Conservation (phyloP, 2,797 vertebrate species). For the Halcyon chelicuti region DNA sequence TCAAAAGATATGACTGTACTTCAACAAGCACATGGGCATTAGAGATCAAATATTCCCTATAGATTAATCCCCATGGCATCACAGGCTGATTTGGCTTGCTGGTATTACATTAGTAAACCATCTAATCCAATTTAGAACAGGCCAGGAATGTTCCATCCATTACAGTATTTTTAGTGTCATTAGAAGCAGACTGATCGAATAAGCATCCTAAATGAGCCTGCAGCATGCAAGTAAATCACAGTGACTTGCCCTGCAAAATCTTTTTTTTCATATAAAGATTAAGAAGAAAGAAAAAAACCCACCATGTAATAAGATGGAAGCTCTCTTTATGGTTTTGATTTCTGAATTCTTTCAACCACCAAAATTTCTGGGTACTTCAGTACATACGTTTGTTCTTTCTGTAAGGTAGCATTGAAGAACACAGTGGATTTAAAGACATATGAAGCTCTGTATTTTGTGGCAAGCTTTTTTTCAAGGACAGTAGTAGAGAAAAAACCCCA, state of each 20-base stretch:
- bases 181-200: conserved; percentile 76
- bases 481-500: neutral
- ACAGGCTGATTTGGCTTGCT: conserved; percentile 70
- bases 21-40: conserved; percentile 52
- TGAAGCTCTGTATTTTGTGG: neutral
- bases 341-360: neutral
- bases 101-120: conserved; percentile 77
- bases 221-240: conserved; percentile 59
- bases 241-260: neutral
- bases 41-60: conserved; percentile 66
- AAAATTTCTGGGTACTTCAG: neutral
- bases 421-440: neutral
- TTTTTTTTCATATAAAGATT: neutral
- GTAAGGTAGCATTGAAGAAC: neutral
- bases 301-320: neutral
- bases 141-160: conserved; percentile 75
- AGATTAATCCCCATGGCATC: conserved; percentile 74
- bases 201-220: conserved; percentile 67
- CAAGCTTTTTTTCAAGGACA: neutral
- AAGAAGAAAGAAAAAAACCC: neutral
- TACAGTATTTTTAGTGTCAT: conserved; percentile 69
- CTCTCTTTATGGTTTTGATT: neutral
- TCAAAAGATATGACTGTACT: conserved; percentile 71
- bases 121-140: conserved; percentile 78
- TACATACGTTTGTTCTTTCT: neutral